phyloP scores from a whole-genome alignment of 2,888 invertebrate species.

The Bibio marci region DNA sequence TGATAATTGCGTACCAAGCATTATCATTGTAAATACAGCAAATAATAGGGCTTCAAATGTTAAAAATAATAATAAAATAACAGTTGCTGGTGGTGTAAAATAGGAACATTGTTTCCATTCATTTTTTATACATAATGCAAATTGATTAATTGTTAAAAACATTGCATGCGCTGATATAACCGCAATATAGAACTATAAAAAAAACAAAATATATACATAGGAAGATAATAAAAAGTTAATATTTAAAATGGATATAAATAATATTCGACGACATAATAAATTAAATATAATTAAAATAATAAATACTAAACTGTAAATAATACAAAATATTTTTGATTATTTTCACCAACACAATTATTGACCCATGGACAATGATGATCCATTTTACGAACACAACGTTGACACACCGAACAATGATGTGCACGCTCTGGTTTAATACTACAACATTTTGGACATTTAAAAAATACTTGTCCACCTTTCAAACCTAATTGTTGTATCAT shows the following conservation, averaged over 20 bases:
- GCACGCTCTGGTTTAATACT: conserved; percentile 92
- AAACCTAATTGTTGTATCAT: conserved; percentile 89
- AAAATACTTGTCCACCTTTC: conserved; percentile 79
- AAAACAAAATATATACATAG: conserved; percentile 5
- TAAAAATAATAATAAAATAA: conserved; percentile 76
- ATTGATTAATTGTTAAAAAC: conserved; percentile 81
- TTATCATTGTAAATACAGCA: conserved; percentile 93
- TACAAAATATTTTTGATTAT: conserved; percentile 98
- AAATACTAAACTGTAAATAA: conserved; percentile 68
- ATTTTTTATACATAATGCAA: conserved; percentile 77
- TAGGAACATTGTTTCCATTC: conserved; percentile 92
- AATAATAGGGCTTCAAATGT: conserved; percentile 90
- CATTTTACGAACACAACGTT: conserved; percentile 55
- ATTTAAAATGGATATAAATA: no score
- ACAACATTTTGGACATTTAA: conserved; percentile 92
- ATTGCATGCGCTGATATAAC: conserved; percentile 87
- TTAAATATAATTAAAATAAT: conserved; percentile 4
- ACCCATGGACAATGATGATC: conserved; percentile 78
- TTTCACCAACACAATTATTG: conserved; percentile 98
- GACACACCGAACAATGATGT: conserved; percentile 90
- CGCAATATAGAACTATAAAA: conserved; percentile 90
- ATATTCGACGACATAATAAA: conserved; percentile 1
- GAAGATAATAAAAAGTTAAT: conserved; percentile 2
- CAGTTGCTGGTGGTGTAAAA: conserved; percentile 90
- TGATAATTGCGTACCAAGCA: conserved; percentile 91